Percentiles rank a stretch among this genome's conserved stretches.
Conservation (phyloP, 2,888 invertebrate genomes). For the Bruchidius siliquastri region DNA sequence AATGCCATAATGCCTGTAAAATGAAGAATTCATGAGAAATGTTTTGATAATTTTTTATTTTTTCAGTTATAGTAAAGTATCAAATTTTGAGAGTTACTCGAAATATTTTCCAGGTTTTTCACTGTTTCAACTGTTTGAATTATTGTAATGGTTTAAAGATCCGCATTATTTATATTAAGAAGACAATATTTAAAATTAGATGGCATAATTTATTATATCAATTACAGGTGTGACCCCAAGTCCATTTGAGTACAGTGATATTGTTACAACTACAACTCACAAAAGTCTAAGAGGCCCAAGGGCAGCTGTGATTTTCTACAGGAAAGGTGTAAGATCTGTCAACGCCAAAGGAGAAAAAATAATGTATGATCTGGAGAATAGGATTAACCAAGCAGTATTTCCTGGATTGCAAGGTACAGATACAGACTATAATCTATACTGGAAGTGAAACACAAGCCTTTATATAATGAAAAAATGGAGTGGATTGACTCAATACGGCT, state of each 20-base stretch:
- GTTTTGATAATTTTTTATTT: slow-evolving; percentile 2
- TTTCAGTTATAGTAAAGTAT: no score
- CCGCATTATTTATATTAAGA: no score
- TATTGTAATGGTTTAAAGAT: no score
- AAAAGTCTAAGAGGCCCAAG: slow-evolving; percentile 87
- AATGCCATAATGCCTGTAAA: no score
- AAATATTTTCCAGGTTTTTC: no score
- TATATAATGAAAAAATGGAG: no score
- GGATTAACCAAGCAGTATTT: slow-evolving; percentile 87
- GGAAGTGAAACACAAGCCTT: no score
- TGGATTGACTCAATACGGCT: no score
- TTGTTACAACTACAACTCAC: slow-evolving; percentile 93
- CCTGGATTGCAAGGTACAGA: slow-evolving; percentile 80
- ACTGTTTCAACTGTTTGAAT: not conserved
- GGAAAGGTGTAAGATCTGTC: slow-evolving; percentile 77
- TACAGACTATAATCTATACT: no score
- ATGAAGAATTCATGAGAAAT: not conserved
- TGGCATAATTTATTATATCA: no score
- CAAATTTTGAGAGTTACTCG: no score
- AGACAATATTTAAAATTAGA: no score
- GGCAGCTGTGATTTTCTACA: slow-evolving; percentile 88
- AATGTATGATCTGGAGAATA: slow-evolving; percentile 82
- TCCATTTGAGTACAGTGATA: slow-evolving; percentile 86
- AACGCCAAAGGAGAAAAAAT: slow-evolving; percentile 78
- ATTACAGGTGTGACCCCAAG: slow-evolving; percentile 68